phyloP scores from a whole-genome alignment of 2,113 vertebrate genomes.

The Pachyramphus minor region DNA sequence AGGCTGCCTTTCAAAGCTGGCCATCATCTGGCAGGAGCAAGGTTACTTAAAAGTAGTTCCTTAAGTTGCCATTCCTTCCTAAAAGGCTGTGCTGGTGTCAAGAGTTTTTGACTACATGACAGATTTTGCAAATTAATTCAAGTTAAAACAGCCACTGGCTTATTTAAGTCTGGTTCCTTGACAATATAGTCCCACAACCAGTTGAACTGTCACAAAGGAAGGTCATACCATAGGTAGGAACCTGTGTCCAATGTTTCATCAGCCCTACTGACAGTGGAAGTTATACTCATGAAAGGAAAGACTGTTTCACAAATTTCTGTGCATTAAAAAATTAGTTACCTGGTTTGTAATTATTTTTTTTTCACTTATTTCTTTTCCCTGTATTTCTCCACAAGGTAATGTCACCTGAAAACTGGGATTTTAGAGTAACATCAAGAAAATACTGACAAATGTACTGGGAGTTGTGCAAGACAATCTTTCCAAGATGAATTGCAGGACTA shows the following conservation, averaged over 20 bases:
- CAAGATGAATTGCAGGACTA: not conserved
- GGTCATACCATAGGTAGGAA: not conserved
- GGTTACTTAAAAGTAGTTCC: not conserved
- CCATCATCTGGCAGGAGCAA: not conserved
- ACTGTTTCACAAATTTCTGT: not conserved
- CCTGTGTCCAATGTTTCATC: not conserved
- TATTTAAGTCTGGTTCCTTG: not conserved
- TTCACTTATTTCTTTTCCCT: not conserved
- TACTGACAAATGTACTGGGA: not conserved
- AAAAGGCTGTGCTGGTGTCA: not conserved
- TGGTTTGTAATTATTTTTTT: not conserved
- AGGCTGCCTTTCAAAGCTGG: not conserved
- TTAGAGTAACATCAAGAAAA: not conserved
- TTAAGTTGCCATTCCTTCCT: not conserved
- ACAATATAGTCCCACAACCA: not conserved
- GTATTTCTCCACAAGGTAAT: not conserved
- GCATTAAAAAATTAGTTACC: not conserved
- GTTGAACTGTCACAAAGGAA: not conserved
- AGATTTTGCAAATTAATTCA: not conserved
- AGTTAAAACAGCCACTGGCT: not conserved
- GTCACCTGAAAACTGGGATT: not conserved
- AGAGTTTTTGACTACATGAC: not conserved
- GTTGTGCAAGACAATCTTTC: not conserved
- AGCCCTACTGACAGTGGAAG: not conserved
- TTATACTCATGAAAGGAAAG: not conserved